phyloP scores from a whole-genome alignment of 1,140 invertebrate genomes.

The Periplaneta americana region DNA sequence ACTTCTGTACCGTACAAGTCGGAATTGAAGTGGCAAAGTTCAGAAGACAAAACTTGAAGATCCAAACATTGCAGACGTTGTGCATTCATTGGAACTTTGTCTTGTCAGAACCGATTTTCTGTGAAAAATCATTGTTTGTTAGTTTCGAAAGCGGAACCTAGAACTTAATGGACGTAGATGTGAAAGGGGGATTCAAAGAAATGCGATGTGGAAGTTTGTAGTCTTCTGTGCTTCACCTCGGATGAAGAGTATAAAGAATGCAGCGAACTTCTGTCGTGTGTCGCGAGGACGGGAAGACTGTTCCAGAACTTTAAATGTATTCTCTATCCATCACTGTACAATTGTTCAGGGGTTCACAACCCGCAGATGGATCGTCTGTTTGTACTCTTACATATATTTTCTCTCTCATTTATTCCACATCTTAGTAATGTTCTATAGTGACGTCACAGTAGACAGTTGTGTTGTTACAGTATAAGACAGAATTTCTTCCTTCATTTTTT shows the following conservation, averaged over 20 bases:
- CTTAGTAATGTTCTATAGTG: too few relatives aligned
- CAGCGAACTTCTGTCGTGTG: background rate
- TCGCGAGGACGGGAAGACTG: too few relatives aligned
- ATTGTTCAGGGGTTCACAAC: background rate
- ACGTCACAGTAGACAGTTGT: too few relatives aligned
- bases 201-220: background rate
- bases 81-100: background rate
- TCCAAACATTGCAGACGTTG: background rate
- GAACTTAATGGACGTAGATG: background rate
- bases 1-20: too few relatives aligned
- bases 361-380: background rate
- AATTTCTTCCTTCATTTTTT: too few relatives aligned
- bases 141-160: background rate
- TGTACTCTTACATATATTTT: too few relatives aligned
- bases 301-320: background rate
- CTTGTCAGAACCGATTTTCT: background rate
- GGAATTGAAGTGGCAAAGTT: too few relatives aligned
- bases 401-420: too few relatives aligned
- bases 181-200: background rate
- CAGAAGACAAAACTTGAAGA: too few relatives aligned
- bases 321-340: background rate
- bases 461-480: too few relatives aligned
- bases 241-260: background rate
- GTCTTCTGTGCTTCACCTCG: too few relatives aligned
- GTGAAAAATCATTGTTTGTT: background rate